A percentile compares a stretch with the other conserved stretches of the same genome.
phyloP scores from a whole-genome alignment of 2,888 invertebrate species.

The Willowsia nigromaculata region DNA sequence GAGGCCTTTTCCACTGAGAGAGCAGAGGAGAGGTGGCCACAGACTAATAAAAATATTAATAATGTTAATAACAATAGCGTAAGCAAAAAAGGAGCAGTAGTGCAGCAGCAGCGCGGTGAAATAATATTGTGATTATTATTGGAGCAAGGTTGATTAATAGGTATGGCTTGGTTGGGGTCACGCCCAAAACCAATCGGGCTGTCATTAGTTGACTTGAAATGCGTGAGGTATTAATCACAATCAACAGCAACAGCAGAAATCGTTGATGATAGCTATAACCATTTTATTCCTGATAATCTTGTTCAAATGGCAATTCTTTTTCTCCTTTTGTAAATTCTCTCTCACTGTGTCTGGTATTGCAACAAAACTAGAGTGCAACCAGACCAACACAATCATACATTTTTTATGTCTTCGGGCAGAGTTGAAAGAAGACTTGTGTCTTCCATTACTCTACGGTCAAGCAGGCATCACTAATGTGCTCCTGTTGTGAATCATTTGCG shows the following conservation, averaged over 20 bases:
- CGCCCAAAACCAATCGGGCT: slow-evolving; percentile 73
- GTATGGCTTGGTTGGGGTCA: slow-evolving; percentile 69
- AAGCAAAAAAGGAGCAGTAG: neutral
- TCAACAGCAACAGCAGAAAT: slow-evolving; percentile 66
- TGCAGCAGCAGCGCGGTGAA: slow-evolving; percentile 39
- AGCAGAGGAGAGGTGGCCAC: slow-evolving; percentile 29
- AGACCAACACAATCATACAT: slow-evolving; percentile 1
- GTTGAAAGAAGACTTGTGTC: neutral
- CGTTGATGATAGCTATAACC: slow-evolving; percentile 65
- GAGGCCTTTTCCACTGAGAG: slow-evolving; percentile 15
- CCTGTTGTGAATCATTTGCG: neutral
- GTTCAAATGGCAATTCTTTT: slow-evolving; percentile 58
- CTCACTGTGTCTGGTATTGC: neutral
- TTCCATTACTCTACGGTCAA: neutral
- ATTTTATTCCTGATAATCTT: slow-evolving; percentile 66
- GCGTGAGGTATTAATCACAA: slow-evolving; percentile 74
- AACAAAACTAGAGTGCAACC: slow-evolving; percentile 9
- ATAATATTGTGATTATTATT: slow-evolving; percentile 70
- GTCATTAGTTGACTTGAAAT: slow-evolving; percentile 68
- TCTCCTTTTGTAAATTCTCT: neutral
- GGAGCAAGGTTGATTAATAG: slow-evolving; percentile 74
- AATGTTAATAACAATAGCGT: neutral
- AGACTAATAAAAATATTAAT: neutral
- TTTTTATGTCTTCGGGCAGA: slow-evolving; percentile 52
- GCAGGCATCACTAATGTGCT: neutral